phyloP scores from a whole-genome alignment of 2,113 vertebrate species.

The Bos taurus region ARS-UCD2.0 NC_037342.1:26266501-26267000 shows the following conservation, averaged over 20 bases:
- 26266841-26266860: neutral
- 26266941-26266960: slow-evolving; percentile 80
- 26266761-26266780: neutral
- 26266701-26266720: neutral
- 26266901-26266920: neutral
- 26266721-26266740: neutral
- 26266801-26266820: neutral
- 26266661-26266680: neutral
- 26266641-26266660: neutral
- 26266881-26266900: neutral
- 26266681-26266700: neutral
- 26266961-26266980: slow-evolving; percentile 87
- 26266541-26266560: neutral
- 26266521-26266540: neutral
- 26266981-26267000: slow-evolving; percentile 94
- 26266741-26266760: neutral
- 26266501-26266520: neutral
- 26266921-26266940: slow-evolving; percentile 64
- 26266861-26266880: slow-evolving; percentile 28
- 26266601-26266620: neutral
- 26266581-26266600: neutral
- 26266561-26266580: neutral
- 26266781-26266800: neutral
- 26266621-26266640: neutral
- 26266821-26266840: neutral